Conservation (phyloP, 1,140 invertebrate species). For the Listronotus oregonensis region DNA sequence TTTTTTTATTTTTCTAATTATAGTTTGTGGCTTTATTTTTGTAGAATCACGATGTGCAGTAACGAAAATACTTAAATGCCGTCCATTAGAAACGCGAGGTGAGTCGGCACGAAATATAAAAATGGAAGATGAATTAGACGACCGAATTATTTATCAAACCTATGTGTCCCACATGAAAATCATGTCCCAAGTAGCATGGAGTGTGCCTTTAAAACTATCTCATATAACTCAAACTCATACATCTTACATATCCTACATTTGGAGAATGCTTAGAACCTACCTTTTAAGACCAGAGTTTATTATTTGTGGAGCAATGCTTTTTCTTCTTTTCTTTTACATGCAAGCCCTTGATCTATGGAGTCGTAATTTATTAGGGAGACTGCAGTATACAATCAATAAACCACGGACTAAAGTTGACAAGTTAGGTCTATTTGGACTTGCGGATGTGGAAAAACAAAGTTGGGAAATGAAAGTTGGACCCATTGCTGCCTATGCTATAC, state of each 20-base stretch:
- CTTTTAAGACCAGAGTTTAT: constrained; percentile 76
- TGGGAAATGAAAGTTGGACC: constrained; percentile 79
- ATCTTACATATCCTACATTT: constrained; percentile 71
- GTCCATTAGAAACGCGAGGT: constrained; percentile 28
- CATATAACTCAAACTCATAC: constrained; percentile 55
- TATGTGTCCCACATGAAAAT: constrained; percentile 83
- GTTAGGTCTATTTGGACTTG: constrained; percentile 61
- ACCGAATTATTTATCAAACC: constrained; percentile 82
- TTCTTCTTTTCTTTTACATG: constrained; percentile 74
- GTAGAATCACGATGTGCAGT: constrained; percentile 39
- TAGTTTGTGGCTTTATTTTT: constrained; percentile 42
- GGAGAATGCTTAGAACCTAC: constrained; percentile 74
- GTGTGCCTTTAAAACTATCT: constrained; percentile 69
- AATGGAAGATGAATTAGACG: constrained; percentile 90
- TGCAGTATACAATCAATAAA: constrained; percentile 69
- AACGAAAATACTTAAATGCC: constrained; percentile 37
- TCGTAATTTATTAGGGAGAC: constrained; percentile 70
- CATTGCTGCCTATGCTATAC: constrained; percentile 85
- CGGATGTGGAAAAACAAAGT: constrained; percentile 65
- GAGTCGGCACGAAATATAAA: constrained; percentile 17
- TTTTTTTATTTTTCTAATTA: constrained; percentile 33
- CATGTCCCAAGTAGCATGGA: constrained; percentile 75
- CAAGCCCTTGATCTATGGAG: constrained; percentile 81
- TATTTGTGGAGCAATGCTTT: constrained; percentile 67
- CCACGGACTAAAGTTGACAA: constrained; percentile 60